Evolutionary conservation across 2,888 invertebrate genomes (phyloP).

Genomic region (Cotesia congregata): DNA sequence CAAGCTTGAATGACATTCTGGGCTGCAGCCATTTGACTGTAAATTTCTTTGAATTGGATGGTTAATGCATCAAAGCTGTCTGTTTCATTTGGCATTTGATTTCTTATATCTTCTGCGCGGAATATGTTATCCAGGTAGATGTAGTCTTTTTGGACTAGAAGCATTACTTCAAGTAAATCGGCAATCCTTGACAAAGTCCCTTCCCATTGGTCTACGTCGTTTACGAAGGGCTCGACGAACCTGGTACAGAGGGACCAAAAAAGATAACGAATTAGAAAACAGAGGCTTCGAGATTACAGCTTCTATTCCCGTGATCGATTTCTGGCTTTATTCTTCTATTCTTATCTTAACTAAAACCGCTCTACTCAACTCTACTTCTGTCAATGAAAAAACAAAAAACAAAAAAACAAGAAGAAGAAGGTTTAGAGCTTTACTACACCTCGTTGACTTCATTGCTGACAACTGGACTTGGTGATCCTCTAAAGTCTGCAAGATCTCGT

Average conservation of each 20-base stretch:
- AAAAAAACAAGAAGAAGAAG: not conserved
- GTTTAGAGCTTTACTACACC: slow-evolving; percentile 61
- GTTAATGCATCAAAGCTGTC: slow-evolving; percentile 82
- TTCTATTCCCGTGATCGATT: slow-evolving; percentile 24
- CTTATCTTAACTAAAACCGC: not conserved
- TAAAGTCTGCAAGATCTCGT: slow-evolving; percentile 83
- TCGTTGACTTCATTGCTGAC: slow-evolving; percentile 88
- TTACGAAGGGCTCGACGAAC: slow-evolving; percentile 88
- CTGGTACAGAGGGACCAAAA: slow-evolving; percentile 60
- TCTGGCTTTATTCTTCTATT: slow-evolving; percentile 26
- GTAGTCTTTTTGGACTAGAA: slow-evolving; percentile 89
- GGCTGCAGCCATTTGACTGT: slow-evolving; percentile 56
- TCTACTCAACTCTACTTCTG: not conserved
- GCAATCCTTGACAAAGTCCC: slow-evolving; percentile 84
- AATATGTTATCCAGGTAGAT: slow-evolving; percentile 92
- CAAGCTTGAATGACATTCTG: slow-evolving; percentile 57
- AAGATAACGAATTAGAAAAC: slow-evolving; percentile 11
- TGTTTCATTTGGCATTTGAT: slow-evolving; percentile 84
- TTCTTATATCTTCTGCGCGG: slow-evolving; percentile 87
- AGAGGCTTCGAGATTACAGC: not conserved
- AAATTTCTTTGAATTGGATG: slow-evolving; percentile 60
- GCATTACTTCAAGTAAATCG: slow-evolving; percentile 84
- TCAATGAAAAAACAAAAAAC: not conserved
- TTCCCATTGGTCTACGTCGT: slow-evolving; percentile 90
- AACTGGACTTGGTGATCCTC: slow-evolving; percentile 90